A percentile compares a stretch with the other conserved stretches of the same genome.
Conservation (phyloP, 2,113 vertebrate genomes). For the Ploceus nigricollis region DNA sequence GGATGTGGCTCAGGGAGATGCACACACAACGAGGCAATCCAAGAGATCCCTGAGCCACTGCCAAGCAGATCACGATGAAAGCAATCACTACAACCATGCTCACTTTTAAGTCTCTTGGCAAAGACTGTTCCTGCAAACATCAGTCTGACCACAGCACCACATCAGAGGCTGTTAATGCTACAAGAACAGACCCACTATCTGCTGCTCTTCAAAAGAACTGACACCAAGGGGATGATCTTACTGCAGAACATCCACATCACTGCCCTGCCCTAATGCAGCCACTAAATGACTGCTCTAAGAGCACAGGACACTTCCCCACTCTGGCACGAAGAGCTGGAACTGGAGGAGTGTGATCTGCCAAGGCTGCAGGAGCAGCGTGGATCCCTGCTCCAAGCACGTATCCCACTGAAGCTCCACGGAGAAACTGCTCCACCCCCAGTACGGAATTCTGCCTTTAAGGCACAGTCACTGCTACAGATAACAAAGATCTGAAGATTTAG, state of each 20-base stretch:
- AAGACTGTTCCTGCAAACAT: neutral
- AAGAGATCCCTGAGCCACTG: neutral
- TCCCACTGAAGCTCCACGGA: neutral
- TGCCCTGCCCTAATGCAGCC: neutral
- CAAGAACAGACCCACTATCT: neutral
- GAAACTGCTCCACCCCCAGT: neutral
- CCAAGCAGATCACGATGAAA: neutral
- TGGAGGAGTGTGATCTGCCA: neutral
- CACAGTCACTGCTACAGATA: neutral
- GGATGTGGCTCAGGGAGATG: neutral
- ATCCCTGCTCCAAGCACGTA: fast-evolving
- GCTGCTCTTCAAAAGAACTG: neutral
- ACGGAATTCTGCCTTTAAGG: neutral
- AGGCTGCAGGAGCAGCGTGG: neutral
- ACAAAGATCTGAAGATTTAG: fast-evolving
- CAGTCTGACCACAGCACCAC: neutral
- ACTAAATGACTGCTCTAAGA: neutral
- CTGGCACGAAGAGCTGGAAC: fast-evolving
- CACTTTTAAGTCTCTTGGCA: neutral
- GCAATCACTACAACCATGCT: neutral
- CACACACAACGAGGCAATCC: neutral
- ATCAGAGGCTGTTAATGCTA: neutral
- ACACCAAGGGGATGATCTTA: neutral
- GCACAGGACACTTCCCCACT: neutral
- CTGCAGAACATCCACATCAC: fast-evolving